phyloP scores from a whole-genome alignment of 2,888 invertebrate species.

The Drosophila subquinaria region DNA sequence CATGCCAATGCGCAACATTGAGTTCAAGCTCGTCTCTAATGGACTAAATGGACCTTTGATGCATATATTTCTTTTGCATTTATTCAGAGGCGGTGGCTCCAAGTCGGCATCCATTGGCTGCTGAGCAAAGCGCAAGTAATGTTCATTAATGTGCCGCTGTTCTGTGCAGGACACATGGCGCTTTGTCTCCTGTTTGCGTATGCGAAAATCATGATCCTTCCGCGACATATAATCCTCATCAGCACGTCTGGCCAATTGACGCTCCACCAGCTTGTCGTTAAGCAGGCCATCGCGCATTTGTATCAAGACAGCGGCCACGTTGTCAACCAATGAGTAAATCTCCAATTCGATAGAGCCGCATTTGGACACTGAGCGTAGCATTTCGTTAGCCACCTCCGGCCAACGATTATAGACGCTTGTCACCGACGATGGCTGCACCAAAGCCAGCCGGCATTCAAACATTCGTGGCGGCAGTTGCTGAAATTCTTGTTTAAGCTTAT shows the following conservation, averaged over 20 bases:
- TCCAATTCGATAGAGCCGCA: conserved; percentile 84
- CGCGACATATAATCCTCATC: conserved; percentile 93
- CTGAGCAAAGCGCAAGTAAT: conserved; percentile 78
- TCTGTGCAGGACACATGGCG: conserved; percentile 56
- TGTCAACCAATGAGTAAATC: conserved; percentile 91
- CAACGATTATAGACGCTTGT: conserved; percentile 88
- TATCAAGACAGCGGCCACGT: conserved; percentile 90
- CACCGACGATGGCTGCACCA: conserved; percentile 89
- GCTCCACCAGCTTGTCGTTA: conserved; percentile 89
- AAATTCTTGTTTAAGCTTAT: conserved; percentile 68
- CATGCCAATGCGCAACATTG: conserved; percentile 87
- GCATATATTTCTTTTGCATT: conserved; percentile 67
- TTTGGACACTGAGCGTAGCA: conserved; percentile 85
- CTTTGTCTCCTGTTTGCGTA: conserved; percentile 83
- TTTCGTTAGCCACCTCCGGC: conserved; percentile 87
- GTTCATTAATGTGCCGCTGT: conserved; percentile 77
- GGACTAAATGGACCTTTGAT: conserved; percentile 94
- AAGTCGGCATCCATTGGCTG: conserved; percentile 83
- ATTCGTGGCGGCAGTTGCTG: conserved; percentile 87
- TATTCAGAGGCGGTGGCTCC: conserved; percentile 76
- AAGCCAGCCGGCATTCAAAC: conserved; percentile 90
- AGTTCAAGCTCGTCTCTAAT: conserved; percentile 90
- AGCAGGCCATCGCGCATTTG: conserved; percentile 86
- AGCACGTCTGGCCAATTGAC: conserved; percentile 88
- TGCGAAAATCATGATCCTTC: conserved; percentile 88